Evolutionary conservation across 2,797 vertebrate genomes (phyloP).

Genomic region (Stomatorhinus walkeri): DNA sequence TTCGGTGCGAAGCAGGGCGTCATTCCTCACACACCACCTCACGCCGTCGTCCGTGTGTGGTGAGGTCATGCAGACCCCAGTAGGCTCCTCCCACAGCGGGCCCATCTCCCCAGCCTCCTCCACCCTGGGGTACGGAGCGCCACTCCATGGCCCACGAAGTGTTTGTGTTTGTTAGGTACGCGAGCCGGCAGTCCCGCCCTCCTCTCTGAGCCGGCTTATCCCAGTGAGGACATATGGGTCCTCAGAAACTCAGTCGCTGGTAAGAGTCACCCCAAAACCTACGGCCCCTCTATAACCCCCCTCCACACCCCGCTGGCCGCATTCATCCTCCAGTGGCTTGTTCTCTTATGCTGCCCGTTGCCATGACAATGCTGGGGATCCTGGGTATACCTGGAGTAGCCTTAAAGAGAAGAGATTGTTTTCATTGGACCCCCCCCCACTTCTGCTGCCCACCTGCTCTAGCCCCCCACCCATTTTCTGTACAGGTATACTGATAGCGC

Average conservation of each 20-base stretch:
- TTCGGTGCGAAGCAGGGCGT: constrained; percentile 30
- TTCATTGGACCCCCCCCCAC: neutral
- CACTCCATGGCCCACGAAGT: constrained; percentile 42
- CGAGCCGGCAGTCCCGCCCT: constrained; percentile 42
- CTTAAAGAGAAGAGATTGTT: neutral
- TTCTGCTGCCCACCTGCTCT: neutral
- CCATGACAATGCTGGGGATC: neutral
- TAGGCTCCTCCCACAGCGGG: neutral
- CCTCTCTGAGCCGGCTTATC: constrained; percentile 52
- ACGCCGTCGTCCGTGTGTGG: neutral
- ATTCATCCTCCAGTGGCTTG: neutral
- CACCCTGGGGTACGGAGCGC: neutral
- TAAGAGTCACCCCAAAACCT: constrained; percentile 48
- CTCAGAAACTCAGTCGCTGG: constrained; percentile 57
- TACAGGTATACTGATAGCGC: neutral
- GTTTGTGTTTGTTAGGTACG: constrained; percentile 59
- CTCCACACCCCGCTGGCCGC: neutral
- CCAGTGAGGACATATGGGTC: constrained; percentile 61
- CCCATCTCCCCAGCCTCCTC: neutral
- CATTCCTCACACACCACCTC: neutral
- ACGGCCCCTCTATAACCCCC: neutral
- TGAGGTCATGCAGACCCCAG: neutral
- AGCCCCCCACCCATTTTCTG: neutral
- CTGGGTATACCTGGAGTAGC: neutral
- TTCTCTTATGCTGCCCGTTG: neutral